Evolutionary conservation across 2,113 vertebrate species (phyloP), one percentile per base, ranked within the genome.

Genomic region (Mesoclemmys tuberculata): DNA sequence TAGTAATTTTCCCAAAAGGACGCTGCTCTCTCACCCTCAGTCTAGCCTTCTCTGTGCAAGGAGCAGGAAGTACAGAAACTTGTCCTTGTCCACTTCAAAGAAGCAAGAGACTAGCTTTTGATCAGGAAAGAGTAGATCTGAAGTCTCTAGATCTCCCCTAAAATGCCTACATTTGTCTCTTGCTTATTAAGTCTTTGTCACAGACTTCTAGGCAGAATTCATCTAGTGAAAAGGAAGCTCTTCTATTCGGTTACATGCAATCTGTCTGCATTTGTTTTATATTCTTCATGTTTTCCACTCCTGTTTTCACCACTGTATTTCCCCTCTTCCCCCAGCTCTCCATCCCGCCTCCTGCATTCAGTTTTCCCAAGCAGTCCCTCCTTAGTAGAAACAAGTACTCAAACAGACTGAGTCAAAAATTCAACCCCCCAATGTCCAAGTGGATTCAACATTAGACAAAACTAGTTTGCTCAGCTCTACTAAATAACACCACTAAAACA

Each of bases 391-490:
- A 71, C 35, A 71, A 38, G 64, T 71, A 71, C n/a, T 21, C 35
- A 71, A 38, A 71, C n/a, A 38, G 7, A 71, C 38, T n/a, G 35
- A 71, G 64, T 71, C 35, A 71, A 41, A 75, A 75, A 44, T 44
- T 55, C 64, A 83, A 64, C 48, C 56, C 61, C 80, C 27, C 74
- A 5, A 2, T 87, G 71, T 78, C 78, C 27, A n/a, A 49, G 26
- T 55, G n/a, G 74, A 49, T 31, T 95, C 90, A 93, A 61, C 64
- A 49, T 91, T 95, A 90, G 94, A 87, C 95, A 90, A 61, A 71
- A 80, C 46, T 51, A 82, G n/a, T 88, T 94, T 95, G 80, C 89
- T 92, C 56, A 41, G 80, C 38, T 68, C 74, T 95, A 51, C 3
- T 11, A 88, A 90, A 77, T 80, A 48, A 2, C 26, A 84, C 68